Evolutionary conservation across 2,797 vertebrate species (phyloP).

Genomic region (Coregonus sp.): DNA sequence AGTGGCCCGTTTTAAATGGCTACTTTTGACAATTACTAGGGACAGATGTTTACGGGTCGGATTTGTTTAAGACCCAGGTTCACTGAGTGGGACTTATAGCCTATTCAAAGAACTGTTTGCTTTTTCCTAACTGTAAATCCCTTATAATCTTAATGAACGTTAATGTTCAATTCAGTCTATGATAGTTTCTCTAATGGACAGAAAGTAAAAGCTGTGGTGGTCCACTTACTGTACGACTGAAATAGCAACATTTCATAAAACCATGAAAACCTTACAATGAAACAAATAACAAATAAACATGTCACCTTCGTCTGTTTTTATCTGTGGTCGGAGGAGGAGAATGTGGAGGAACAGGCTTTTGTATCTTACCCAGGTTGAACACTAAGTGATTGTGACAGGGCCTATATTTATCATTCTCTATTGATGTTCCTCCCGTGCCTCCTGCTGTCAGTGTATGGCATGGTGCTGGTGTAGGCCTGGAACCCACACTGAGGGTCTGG

Average conservation of each 20-base stretch:
- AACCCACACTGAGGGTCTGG: not conserved
- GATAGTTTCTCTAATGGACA: not conserved
- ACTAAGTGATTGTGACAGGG: conserved; percentile 64
- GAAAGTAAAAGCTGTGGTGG: not conserved
- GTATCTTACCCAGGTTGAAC: conserved; percentile 22
- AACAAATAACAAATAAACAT: not conserved
- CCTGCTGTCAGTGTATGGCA: not conserved
- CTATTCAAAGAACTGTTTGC: not conserved
- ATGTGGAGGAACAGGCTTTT: too few relatives aligned
- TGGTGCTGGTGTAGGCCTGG: not conserved
- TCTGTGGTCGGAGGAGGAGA: not conserved
- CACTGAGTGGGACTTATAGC: not conserved
- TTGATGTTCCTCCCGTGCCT: not conserved
- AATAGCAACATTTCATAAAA: too few relatives aligned
- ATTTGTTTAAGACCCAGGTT: not conserved
- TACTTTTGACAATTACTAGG: not conserved
- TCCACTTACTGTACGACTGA: not conserved
- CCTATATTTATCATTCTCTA: conserved; percentile 25
- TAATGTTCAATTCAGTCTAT: not conserved
- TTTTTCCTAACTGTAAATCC: not conserved
- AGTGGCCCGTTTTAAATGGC: not conserved
- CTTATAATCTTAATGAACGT: not conserved
- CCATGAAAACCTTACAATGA: not conserved
- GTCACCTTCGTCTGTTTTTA: not conserved
- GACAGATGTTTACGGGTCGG: not conserved